Evolutionary conservation across 1,140 invertebrate genomes (phyloP), one percentile per base, ranked within the genome.

Genomic region (Pseudomyrmex gracilis): DNA sequence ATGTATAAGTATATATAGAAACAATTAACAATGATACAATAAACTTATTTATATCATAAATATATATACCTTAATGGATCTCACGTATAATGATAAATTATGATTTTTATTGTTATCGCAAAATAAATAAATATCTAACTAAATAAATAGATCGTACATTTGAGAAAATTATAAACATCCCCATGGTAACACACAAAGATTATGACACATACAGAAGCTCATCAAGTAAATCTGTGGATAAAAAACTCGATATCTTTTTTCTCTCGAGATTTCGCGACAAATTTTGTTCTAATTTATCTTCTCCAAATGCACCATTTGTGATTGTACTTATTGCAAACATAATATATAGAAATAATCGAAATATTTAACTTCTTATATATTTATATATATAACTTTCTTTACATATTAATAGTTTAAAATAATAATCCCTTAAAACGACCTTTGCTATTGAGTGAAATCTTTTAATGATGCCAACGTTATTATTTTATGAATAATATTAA

Each of bases 1-100:
- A 91, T 90, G 86, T 90, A 91, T 90, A 91, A 87, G 92, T 90
- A 90, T 90, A 93, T 89, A 86, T 91, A 93, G 85, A 93, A 93
- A 93, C 86, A 92, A 90, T 90, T 87, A 92, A 88, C 76, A 92
- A 92, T 88, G 82, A 87, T 91, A 92, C 86, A 90, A 88, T 91
- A 92, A 92, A 89, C 89, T 82, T 88, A 90, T 87, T 76, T 84
- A 66, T 82, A 66, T 90, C 83, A 89, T 83, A 64, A 77, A 85
- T 84, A 64, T 77, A 64, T 77, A 85, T 90, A 89, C 88, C 73
- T 87, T 82, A 89, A 78, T 87, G 78, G 77, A 89, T 84, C 87
- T 88, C 47, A 47, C 34, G 34, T 34, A 34, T 85, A 78, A 84
- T 85, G 66, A 70, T 70, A 87, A 58, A 67, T 82, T 90, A 85